A percentile compares a stretch with the other conserved stretches of the same genome.
phyloP scores from a whole-genome alignment of 2,113 vertebrate genomes.

The Meles meles region DNA sequence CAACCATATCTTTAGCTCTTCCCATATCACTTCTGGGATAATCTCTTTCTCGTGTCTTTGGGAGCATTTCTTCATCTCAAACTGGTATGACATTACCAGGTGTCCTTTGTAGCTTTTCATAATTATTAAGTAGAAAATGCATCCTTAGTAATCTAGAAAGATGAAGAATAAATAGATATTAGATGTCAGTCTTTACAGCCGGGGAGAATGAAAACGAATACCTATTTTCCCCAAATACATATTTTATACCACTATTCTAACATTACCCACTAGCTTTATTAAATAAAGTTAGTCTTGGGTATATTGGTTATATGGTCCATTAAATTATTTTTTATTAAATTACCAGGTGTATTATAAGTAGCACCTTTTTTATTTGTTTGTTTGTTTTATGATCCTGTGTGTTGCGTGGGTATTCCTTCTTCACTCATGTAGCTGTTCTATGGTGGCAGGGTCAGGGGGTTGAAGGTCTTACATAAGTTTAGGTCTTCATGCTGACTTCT shows the following conservation, averaged over 20 bases:
- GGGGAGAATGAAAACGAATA: neutral
- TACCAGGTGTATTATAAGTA: neutral
- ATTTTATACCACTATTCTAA: neutral
- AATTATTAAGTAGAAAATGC: neutral
- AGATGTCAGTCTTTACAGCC: neutral
- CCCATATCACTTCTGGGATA: neutral
- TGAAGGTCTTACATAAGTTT: neutral
- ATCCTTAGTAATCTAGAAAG: neutral
- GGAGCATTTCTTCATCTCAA: neutral
- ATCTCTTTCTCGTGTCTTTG: neutral
- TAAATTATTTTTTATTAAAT: slow-evolving; percentile 12
- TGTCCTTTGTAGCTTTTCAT: neutral
- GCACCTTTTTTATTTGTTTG: neutral
- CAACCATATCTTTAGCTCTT: neutral
- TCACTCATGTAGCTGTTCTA: neutral
- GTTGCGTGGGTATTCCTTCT: neutral
- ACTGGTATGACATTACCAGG: neutral
- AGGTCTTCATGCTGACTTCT: neutral
- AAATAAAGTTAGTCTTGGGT: neutral
- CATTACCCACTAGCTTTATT: neutral
- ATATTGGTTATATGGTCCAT: neutral
- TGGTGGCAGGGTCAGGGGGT: neutral
- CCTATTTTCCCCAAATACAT: neutral
- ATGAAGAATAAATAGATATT: neutral
- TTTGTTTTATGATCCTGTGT: neutral